Percentiles rank a stretch among this genome's conserved stretches.
Evolutionary conservation across 2,888 invertebrate species (phyloP).

Genomic region (Bombylius major): DNA sequence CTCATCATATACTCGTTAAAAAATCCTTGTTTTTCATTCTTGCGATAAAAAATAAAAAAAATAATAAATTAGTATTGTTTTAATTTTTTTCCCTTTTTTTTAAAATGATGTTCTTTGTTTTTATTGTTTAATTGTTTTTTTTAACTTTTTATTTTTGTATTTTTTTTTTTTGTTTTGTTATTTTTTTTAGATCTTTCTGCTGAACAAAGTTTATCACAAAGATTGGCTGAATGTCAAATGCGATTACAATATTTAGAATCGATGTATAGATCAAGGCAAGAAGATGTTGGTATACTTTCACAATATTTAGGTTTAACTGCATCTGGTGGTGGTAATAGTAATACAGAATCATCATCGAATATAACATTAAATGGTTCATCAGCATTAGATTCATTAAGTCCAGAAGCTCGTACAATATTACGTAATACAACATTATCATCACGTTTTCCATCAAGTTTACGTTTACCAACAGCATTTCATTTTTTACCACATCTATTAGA

Average conservation of each 20-base stretch:
- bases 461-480: slow-evolving; percentile 68
- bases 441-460: slow-evolving; percentile 42
- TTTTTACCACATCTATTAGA: slow-evolving; percentile 78
- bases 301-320: slow-evolving; percentile 45
- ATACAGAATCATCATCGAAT: slow-evolving; percentile 10
- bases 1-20: no score
- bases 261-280: slow-evolving; percentile 62
- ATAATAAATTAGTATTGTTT: no score
- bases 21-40: no score
- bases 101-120: no score
- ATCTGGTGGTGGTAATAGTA: not conserved
- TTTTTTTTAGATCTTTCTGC: slow-evolving; percentile 45
- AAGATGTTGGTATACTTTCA: slow-evolving; percentile 57
- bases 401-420: slow-evolving; percentile 36
- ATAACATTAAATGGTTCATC: slow-evolving; percentile 15
- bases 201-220: slow-evolving; percentile 52
- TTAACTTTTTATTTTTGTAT: slow-evolving; percentile 1
- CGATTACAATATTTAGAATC: slow-evolving; percentile 67
- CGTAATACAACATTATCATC: slow-evolving; percentile 40
- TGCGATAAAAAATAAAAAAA: no score
- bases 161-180: slow-evolving; percentile 4
- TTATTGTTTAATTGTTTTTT: no score
- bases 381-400: slow-evolving; percentile 34
- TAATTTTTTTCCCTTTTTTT: no score
- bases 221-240: slow-evolving; percentile 63